These are phyloP conservation scores for Poliocrania exsul DNA, from an alignment of 2,797 vertebrate genomes.

Conservation along the genomic window DNA sequence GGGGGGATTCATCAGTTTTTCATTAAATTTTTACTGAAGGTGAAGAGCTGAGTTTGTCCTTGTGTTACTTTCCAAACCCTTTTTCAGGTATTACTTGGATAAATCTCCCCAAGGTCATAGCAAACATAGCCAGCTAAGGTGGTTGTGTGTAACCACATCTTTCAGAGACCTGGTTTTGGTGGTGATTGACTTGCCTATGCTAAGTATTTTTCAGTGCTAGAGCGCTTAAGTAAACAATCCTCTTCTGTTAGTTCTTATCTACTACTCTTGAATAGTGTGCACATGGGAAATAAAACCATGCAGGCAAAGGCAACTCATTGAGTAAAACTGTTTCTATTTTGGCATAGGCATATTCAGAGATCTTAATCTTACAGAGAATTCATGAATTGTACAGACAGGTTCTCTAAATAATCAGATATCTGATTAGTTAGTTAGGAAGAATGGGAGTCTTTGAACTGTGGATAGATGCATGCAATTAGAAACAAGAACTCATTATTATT, in stretches of 20 bases:
- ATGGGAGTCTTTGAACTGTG: conserved; percentile 26
- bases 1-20: not conserved
- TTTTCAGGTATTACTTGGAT: not conserved
- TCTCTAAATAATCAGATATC: not conserved
- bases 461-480: conserved; percentile 29
- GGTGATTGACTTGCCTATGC: not conserved
- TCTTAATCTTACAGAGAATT: not conserved
- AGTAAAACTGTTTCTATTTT: not conserved
- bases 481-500: conserved; percentile 29
- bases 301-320: not conserved
- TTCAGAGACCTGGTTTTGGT: not conserved
- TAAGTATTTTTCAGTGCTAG: not conserved
- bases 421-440: conserved; percentile 25
- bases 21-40: not conserved
- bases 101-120: not conserved
- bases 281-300: not conserved
- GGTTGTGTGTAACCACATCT: not conserved
- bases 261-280: not conserved
- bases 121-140: not conserved
- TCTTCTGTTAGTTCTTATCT: not conserved
- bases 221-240: not conserved
- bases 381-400: not conserved
- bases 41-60: not conserved
- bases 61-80: not conserved
- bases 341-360: not conserved